Evolutionary conservation across 2,113 vertebrate genomes (phyloP).

Genomic region (Todiramphus chloris): DNA sequence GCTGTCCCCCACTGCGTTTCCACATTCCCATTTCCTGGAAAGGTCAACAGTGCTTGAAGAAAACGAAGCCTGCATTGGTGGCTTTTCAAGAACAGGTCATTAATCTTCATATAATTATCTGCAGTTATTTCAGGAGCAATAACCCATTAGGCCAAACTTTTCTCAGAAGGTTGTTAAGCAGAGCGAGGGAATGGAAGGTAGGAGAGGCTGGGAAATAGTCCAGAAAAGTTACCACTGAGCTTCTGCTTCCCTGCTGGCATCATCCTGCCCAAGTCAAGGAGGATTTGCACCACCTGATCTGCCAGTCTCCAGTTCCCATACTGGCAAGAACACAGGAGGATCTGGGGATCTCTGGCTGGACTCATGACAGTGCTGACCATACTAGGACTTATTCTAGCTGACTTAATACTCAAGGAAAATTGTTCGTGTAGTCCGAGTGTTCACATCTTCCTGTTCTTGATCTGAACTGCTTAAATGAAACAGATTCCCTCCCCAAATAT

Average conservation of each 20-base stretch:
- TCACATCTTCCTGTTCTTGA: not conserved
- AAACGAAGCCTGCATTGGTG: not conserved
- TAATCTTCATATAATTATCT: slow-evolving; percentile 16
- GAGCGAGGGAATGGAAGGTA: not conserved
- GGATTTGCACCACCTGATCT: not conserved
- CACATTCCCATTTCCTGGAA: not conserved
- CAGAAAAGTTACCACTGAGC: not conserved
- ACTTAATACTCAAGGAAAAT: not conserved
- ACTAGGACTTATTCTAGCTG: not conserved
- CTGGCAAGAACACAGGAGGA: not conserved
- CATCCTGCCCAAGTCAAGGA: not conserved
- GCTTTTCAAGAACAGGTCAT: not conserved
- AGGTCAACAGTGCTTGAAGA: not conserved
- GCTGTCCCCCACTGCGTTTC: not conserved
- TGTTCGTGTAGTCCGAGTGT: not conserved
- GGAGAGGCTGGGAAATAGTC: not conserved
- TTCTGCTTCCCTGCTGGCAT: rapidly evolving
- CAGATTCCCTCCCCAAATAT: not conserved
- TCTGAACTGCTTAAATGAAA: not conserved
- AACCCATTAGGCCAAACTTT: not conserved
- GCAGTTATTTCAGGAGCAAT: slow-evolving; percentile 8
- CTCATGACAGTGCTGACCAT: rapidly evolving
- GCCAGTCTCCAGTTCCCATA: no score
- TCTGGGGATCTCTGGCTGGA: not conserved
- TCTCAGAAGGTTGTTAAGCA: not conserved